Percentiles rank a stretch among this genome's conserved stretches.
Evolutionary conservation across 1,140 invertebrate genomes (phyloP).

Genomic region (Sitobion miscanthi): DNA sequence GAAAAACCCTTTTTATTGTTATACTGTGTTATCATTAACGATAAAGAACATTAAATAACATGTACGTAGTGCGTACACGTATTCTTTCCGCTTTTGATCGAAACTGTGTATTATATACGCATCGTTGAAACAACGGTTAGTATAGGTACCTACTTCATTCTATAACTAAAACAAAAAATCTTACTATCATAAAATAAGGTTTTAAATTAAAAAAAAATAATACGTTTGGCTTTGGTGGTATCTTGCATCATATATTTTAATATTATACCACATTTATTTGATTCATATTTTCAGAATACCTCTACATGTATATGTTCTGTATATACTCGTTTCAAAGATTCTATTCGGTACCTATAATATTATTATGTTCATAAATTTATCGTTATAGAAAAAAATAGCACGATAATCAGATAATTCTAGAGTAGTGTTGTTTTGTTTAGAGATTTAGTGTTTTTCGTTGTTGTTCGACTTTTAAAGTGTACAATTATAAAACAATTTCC

Average conservation of each 20-base stretch:
- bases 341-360: not conserved
- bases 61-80: not conserved
- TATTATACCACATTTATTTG: not conserved
- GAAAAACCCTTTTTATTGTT: not conserved
- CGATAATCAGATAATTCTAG: not conserved
- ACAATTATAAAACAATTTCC: not conserved
- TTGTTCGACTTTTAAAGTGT: not conserved
- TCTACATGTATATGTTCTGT: not conserved
- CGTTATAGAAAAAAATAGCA: not conserved
- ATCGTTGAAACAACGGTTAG: not conserved
- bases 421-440: not conserved
- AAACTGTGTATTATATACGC: not conserved
- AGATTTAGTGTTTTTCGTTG: conserved; percentile 3
- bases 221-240: not conserved
- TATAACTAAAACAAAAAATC: not conserved
- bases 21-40: not conserved
- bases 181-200: not conserved
- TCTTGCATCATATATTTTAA: not conserved
- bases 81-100: not conserved
- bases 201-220: not conserved
- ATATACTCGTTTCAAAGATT: not conserved
- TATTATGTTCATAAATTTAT: not conserved
- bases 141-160: not conserved
- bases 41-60: not conserved
- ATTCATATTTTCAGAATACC: not conserved